These are phyloP conservation scores for Chromobotia macracanthus DNA, from an alignment of 2,797 vertebrate species.

Conservation along the genomic window DNA sequence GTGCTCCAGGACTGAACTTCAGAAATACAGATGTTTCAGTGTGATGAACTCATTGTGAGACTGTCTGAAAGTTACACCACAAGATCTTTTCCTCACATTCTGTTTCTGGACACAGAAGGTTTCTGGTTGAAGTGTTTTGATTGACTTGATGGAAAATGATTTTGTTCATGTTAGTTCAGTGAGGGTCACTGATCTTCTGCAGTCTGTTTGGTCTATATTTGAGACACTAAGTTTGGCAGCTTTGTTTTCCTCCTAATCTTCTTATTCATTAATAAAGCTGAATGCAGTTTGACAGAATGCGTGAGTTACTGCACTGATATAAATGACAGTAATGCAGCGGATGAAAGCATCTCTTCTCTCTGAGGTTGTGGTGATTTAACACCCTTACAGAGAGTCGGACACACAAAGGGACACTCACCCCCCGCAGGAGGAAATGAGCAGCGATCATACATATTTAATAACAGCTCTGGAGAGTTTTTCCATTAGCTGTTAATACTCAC, in stretches of 20 bases:
- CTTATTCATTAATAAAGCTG: too few species aligned
- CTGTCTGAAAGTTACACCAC: neutral
- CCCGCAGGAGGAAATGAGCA: conserved; percentile 1
- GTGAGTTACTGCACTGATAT: too few species aligned
- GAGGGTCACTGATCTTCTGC: too few species aligned
- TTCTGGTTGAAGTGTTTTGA: conserved; percentile 27
- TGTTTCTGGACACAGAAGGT: conserved; percentile 18
- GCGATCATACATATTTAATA: conserved; percentile 38
- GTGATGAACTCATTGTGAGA: neutral
- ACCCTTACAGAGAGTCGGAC: neutral
- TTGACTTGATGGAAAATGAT: conserved; percentile 12
- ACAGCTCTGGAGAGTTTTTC: conserved; percentile 58
- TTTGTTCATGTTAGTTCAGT: neutral
- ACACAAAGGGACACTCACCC: conserved; percentile 41
- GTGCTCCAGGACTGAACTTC: too few species aligned
- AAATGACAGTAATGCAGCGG: too few species aligned
- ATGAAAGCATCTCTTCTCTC: neutral
- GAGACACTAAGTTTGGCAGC: too few species aligned
- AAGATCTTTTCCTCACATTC: neutral
- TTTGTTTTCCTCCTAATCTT: too few species aligned
- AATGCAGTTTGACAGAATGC: too few species aligned
- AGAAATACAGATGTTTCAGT: neutral
- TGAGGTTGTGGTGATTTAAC: conserved; percentile 35
- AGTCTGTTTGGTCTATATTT: too few species aligned
- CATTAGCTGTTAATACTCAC: conserved; percentile 29